Percentiles rank a stretch among this genome's conserved stretches.
These are phyloP conservation scores for Limnephilus rhombicus DNA, from an alignment of 2,888 invertebrate genomes.

Conservation along the genomic window DNA sequence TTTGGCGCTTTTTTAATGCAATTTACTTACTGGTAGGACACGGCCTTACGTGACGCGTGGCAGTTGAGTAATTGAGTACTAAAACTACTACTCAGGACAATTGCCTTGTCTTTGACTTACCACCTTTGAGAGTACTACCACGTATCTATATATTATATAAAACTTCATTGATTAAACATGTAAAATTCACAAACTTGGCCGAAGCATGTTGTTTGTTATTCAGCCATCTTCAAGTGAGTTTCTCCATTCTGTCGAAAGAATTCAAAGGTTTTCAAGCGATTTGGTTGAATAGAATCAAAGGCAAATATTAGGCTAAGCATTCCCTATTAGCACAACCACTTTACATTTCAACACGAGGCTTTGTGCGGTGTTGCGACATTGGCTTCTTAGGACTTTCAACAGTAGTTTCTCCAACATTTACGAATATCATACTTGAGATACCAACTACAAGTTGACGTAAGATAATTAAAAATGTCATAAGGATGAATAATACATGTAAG, in stretches of 20 bases:
- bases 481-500: too few relatives aligned
- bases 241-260: slow-evolving; percentile 27
- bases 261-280: neutral
- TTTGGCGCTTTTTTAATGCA: too few relatives aligned
- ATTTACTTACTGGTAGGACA: too few relatives aligned
- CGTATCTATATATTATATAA: too few relatives aligned
- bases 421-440: neutral
- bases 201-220: neutral
- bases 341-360: slow-evolving; percentile 6
- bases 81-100: too few relatives aligned
- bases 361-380: neutral
- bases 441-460: neutral
- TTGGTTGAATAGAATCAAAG: slow-evolving; percentile 18
- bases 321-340: slow-evolving; percentile 37
- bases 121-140: too few relatives aligned
- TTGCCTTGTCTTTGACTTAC: too few relatives aligned
- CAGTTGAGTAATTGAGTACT: too few relatives aligned
- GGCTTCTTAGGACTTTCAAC: neutral
- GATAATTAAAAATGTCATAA: too few relatives aligned
- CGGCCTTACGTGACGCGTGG: too few relatives aligned
- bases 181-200: neutral
- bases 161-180: neutral
- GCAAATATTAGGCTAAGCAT: slow-evolving; percentile 8
- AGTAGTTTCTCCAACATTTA: slow-evolving; percentile 23
- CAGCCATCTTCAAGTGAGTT: neutral